Conservation (phyloP, 1,140 invertebrate species). For the Leptestheria dahalacensis region DNA sequence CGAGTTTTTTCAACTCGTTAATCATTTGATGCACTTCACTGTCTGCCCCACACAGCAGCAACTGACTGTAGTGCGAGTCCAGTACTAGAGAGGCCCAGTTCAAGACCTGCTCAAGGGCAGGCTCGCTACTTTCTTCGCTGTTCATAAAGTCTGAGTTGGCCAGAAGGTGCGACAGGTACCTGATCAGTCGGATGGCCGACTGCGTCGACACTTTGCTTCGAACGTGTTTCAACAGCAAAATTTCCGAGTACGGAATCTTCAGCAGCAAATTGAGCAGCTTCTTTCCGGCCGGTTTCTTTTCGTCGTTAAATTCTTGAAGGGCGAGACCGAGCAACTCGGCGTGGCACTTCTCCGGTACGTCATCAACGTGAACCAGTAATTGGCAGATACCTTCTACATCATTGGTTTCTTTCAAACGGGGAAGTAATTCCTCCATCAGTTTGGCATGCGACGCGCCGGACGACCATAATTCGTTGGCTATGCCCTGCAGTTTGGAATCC, state of each 20-base stretch:
- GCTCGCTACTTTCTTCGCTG: neutral
- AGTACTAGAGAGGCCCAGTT: conserved; percentile 3
- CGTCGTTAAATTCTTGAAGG: neutral
- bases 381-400: conserved; percentile 1
- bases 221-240: neutral
- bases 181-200: neutral
- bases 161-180: neutral
- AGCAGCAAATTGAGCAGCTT: neutral
- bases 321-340: conserved; percentile 3
- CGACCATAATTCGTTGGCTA: neutral
- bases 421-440: conserved; percentile 5
- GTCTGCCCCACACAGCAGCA: neutral
- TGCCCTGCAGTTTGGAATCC: neutral
- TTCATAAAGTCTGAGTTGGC: neutral
- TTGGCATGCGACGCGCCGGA: neutral
- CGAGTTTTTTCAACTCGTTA: conserved; percentile 1
- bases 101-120: neutral
- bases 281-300: neutral
- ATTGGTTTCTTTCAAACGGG: neutral
- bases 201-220: neutral
- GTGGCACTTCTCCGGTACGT: conserved; percentile 2
- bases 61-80: conserved; percentile 1
- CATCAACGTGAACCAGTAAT: neutral
- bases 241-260: neutral
- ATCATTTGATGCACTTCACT: neutral